Percentiles rank a stretch among this genome's conserved stretches.
Evolutionary conservation across 2,888 invertebrate species (phyloP).

Genomic region (Melinaea marsaeus): DNA sequence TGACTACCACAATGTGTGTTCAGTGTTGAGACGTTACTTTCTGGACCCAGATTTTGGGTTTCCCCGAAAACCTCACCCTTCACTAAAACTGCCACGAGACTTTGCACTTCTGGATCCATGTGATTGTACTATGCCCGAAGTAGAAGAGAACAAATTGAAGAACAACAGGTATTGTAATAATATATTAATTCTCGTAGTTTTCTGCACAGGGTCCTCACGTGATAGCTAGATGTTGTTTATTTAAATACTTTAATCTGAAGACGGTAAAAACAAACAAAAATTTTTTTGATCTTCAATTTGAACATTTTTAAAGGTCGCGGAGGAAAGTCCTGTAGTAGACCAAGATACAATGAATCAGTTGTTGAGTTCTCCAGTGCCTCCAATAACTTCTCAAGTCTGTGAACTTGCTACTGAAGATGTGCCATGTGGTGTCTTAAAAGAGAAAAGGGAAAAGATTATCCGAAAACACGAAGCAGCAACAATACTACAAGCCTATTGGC

Average conservation of each 20-base stretch:
- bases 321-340: conserved; percentile 38
- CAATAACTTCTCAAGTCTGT: conserved; percentile 49
- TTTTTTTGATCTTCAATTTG: background rate
- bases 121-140: conserved; percentile 55
- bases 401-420: conserved; percentile 55
- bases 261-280: background rate
- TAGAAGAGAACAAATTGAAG: conserved; percentile 42
- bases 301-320: conserved; percentile 33
- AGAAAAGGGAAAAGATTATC: conserved; percentile 52
- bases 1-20: conserved; percentile 45
- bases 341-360: conserved; percentile 42
- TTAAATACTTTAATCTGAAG: no score
- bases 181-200: no score
- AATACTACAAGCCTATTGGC: conserved; percentile 59
- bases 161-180: no score
- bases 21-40: conserved; percentile 50
- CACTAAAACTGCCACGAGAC: conserved; percentile 40
- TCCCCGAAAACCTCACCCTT: conserved; percentile 45
- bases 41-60: conserved; percentile 65
- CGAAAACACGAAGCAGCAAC: conserved; percentile 60
- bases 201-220: no score
- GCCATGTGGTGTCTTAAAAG: conserved; percentile 56
- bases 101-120: conserved; percentile 51
- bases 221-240: no score
- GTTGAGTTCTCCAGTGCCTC: conserved; percentile 37